Base-by-base conservation (phyloP, 2,888 invertebrate genomes). In the Caenorhabditis sinica region DNA sequence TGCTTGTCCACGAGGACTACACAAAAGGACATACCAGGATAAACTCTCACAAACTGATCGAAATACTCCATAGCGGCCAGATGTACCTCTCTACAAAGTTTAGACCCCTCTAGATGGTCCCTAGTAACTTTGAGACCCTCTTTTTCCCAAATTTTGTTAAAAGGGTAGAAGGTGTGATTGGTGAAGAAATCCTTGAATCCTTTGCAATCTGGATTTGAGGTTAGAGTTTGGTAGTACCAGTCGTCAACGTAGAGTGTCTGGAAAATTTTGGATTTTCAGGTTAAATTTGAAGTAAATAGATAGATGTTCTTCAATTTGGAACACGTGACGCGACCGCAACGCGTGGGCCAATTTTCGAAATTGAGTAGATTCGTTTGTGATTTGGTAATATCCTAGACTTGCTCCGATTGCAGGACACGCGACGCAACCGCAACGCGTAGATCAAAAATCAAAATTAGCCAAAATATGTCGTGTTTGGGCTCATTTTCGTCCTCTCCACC, bases 111-210 rank as follows among this genome's bases (percentile, higher is more conserved):
- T 11, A 71, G n/a, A 25, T 60, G 58, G 0, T 58, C 28, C 17
- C 36, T 58, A 2, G 71, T 71, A 9, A 71, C 45, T 9, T 28
- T 25, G 2, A 61, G 13, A 0, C 20, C 40, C 20, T n/a, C n/a
- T 13, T 28, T 28, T 17, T 58, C 56, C 25, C n/a, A 43, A 60
- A 28, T 45, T 17, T 1, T 11, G 30, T n/a, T 43, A 5, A 40
- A 40, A 4, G 58, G 58, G 15, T 28, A 56, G 45, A 71, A 71
- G 11, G 58, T 28, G 43, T 81, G 73, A 85, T 87, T 86, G 63
- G 40, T 20, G 13, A 23, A 23, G n/a, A n/a, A 85, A 81, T 74
- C 88, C 87, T 25, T 83, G 84, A 11, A 89, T 13, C 88, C 89
- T 17, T 63, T 49, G 43, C 89, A 89, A 15, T 60, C 61, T 4